These are phyloP conservation scores for Ellobius talpinus DNA, from an alignment of 2,113 vertebrate species.

Conservation along the genomic window DNA sequence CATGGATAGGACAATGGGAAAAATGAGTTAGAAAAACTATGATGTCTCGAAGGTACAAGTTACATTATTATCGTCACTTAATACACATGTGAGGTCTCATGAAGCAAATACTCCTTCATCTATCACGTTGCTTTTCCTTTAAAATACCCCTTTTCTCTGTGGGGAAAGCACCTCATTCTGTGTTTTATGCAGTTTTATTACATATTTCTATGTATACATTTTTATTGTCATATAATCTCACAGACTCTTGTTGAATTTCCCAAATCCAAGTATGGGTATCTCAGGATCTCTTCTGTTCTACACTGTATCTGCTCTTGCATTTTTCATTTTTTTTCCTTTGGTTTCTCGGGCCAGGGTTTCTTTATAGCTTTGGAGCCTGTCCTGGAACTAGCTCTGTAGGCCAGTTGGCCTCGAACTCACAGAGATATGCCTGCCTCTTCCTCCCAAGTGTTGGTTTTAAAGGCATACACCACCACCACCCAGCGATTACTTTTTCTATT, in stretches of 20 bases:
- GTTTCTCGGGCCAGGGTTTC: no score
- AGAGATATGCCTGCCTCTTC: no score
- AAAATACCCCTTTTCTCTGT: background rate
- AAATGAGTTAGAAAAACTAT: background rate
- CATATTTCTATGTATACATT: background rate
- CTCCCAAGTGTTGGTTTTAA: no score
- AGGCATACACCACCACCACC: no score
- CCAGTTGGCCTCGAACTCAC: no score
- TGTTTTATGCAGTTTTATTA: background rate
- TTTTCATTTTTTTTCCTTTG: background rate
- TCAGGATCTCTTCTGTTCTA: background rate
- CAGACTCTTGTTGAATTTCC: background rate
- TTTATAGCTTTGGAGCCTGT: no score
- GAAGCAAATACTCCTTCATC: background rate
- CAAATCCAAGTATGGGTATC: background rate
- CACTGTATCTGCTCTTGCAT: background rate
- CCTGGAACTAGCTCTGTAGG: no score
- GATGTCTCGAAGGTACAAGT: background rate
- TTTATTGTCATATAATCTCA: background rate
- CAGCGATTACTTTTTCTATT: background rate
- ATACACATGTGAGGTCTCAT: background rate
- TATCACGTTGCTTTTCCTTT: background rate
- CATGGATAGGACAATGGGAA: background rate
- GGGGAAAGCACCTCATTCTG: background rate
- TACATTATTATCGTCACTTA: background rate